These are phyloP conservation scores for Pseudomyrmex gracilis DNA, from an alignment of 1,140 invertebrate genomes.

Conservation along the genomic window DNA sequence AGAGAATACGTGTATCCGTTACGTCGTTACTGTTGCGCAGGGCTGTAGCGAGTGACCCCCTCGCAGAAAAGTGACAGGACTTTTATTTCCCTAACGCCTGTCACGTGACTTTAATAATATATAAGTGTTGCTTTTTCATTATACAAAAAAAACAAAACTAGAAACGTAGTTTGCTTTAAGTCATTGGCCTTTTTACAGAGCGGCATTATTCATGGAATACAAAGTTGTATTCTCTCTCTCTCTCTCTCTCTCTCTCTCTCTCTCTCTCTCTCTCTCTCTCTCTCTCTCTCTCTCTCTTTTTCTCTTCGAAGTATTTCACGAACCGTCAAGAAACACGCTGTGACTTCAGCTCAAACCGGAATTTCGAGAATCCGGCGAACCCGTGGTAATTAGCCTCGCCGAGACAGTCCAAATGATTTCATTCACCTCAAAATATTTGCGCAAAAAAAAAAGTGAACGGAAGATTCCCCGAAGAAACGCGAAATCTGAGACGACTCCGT, in stretches of 20 bases:
- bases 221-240: background rate
- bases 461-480: background rate
- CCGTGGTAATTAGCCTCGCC: conserved; percentile 60
- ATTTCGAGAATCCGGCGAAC: conserved; percentile 69
- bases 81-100: no score
- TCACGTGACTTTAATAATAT: background rate
- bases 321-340: background rate
- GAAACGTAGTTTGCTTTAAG: background rate
- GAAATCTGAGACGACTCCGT: background rate
- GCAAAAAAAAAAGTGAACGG: background rate
- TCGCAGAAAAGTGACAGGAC: background rate
- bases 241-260: no score
- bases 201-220: background rate
- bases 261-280: no score
- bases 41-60: conserved; percentile 53
- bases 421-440: conserved; percentile 59
- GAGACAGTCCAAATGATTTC: conserved; percentile 62
- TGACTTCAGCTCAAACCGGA: conserved; percentile 43
- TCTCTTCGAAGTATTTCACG: background rate
- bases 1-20: conserved; percentile 72
- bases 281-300: no score
- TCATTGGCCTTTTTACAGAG: background rate
- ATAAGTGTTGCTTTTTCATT: background rate
- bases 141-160: background rate
- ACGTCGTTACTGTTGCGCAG: conserved; percentile 64